phyloP scores from a whole-genome alignment of 2,113 vertebrate species.

The Myotis brandtii region DNA sequence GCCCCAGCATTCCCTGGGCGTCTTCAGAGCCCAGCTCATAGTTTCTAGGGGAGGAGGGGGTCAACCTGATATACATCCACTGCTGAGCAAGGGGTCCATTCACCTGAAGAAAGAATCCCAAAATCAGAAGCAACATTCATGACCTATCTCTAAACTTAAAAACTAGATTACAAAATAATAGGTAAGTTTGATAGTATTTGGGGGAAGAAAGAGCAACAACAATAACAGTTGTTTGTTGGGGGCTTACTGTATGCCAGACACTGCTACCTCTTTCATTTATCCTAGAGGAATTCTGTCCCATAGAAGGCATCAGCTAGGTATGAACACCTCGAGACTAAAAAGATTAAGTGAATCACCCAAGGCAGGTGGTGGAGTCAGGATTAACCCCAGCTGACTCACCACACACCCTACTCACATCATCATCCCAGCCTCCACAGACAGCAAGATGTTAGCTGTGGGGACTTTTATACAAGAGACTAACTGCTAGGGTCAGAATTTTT shows the following conservation, averaged over 20 bases:
- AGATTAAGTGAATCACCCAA: background rate
- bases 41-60: rapidly evolving
- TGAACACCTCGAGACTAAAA: background rate
- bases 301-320: background rate
- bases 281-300: background rate
- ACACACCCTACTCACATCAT: background rate
- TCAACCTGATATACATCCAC: background rate
- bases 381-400: background rate
- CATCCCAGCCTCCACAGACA: background rate
- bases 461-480: background rate
- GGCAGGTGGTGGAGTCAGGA: background rate
- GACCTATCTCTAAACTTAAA: background rate
- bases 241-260: background rate
- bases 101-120: background rate
- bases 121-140: background rate
- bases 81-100: background rate
- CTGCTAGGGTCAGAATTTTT: background rate
- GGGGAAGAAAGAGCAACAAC: background rate
- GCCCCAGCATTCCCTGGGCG: too few species aligned
- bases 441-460: too few species aligned
- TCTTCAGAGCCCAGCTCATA: background rate
- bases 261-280: background rate
- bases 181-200: background rate
- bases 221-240: background rate
- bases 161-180: background rate